A percentile compares a stretch with the other conserved stretches of the same genome.
Evolutionary conservation across 1,140 invertebrate species (phyloP).

Genomic region (Pectinophora gossypiella): DNA sequence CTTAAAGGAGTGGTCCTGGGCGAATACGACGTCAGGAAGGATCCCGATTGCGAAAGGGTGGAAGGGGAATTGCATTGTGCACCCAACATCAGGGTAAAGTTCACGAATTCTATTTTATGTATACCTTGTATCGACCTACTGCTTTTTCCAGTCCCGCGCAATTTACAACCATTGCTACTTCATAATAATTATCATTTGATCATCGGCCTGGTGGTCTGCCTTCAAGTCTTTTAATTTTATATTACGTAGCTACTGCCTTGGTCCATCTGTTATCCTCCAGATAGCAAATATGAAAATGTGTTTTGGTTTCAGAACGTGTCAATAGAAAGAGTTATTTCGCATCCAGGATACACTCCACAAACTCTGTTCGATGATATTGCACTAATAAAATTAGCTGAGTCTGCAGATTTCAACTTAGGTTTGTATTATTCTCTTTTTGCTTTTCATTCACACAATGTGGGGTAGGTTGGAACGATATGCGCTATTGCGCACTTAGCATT

Average conservation of each 20-base stretch:
- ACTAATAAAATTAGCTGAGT: conserved; percentile 74
- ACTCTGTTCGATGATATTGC: conserved; percentile 78
- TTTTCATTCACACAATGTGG: neutral
- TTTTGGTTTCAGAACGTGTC: conserved; percentile 71
- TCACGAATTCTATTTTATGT: no score
- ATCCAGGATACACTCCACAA: conserved; percentile 72
- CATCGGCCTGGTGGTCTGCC: no score
- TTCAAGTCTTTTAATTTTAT: no score
- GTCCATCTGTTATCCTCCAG: no score
- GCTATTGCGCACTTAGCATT: no score
- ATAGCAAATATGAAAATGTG: no score
- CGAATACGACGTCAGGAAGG: conserved; percentile 77
- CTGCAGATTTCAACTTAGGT: conserved; percentile 71
- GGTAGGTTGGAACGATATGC: no score
- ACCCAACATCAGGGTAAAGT: conserved; percentile 66
- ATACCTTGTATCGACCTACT: no score
- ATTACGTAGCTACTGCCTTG: no score
- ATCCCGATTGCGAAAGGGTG: conserved; percentile 77
- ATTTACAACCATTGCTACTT: no score
- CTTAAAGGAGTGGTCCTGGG: conserved; percentile 77
- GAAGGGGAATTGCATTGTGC: conserved; percentile 70
- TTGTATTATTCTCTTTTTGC: conserved; percentile 13
- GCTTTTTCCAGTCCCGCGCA: no score
- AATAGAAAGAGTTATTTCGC: conserved; percentile 73
- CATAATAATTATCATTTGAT: no score